Evolutionary conservation across 2,113 vertebrate species (phyloP).

Genomic region (Hippocampus barbouri): DNA sequence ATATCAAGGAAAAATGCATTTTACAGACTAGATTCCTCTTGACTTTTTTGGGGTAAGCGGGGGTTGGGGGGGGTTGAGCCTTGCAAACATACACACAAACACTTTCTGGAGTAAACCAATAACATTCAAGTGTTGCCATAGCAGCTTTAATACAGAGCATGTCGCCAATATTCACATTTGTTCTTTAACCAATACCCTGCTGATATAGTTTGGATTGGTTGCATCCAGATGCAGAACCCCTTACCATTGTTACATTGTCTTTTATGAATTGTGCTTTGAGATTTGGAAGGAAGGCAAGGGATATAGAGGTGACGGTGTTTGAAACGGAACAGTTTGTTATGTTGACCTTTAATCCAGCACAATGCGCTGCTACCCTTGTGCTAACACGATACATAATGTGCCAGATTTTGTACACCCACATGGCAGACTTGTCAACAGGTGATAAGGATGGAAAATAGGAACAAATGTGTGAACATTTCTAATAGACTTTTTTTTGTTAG

Average conservation of each 20-base stretch:
- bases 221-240: neutral
- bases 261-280: neutral
- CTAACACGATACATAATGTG: neutral
- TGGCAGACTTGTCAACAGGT: neutral
- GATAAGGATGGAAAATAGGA: neutral
- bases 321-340: neutral
- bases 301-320: neutral
- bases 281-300: neutral
- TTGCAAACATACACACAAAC: neutral
- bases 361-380: neutral
- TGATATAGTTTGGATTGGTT: neutral
- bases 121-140: neutral
- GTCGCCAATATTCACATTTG: neutral
- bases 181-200: neutral
- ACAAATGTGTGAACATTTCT: neutral
- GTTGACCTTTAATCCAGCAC: neutral
- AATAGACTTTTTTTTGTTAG: neutral
- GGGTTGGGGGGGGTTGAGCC: neutral
- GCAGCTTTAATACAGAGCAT: neutral
- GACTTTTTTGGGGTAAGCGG: neutral
- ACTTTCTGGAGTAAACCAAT: no score
- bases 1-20: neutral
- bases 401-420: neutral
- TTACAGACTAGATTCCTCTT: neutral
- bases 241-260: neutral